A percentile compares a stretch with the other conserved stretches of the same genome.
Evolutionary conservation across 2,797 vertebrate species (phyloP).

Genomic region (Taenioides sp.): DNA sequence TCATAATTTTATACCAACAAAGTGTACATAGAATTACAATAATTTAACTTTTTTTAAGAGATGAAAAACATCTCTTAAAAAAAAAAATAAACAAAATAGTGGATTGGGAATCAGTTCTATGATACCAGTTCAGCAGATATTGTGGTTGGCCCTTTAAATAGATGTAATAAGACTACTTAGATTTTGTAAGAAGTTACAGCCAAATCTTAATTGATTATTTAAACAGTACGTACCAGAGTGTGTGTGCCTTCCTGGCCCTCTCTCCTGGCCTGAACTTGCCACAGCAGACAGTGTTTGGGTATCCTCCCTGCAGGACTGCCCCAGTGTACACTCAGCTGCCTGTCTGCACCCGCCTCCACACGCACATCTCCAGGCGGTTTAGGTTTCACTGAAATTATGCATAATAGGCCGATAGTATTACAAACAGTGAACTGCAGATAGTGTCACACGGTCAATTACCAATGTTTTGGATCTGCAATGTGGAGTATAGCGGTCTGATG

Average conservation of each 20-base stretch:
- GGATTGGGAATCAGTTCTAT: too few relatives aligned
- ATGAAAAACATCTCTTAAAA: not conserved
- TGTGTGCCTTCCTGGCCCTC: conserved; percentile 35
- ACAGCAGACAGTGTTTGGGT: conserved; percentile 69
- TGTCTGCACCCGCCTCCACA: conserved; percentile 33
- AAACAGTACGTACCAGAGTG: conserved; percentile 22
- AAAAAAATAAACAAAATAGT: too few relatives aligned
- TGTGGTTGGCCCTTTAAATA: too few relatives aligned
- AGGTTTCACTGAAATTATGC: conserved; percentile 66
- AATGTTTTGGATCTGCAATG: conserved; percentile 73
- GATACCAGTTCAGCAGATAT: too few relatives aligned
- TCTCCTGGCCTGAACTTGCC: conserved; percentile 62
- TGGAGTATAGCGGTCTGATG: conserved; percentile 52
- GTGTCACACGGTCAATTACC: conserved; percentile 42
- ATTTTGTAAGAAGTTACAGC: too few relatives aligned
- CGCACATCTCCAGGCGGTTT: conserved; percentile 28
- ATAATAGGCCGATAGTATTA: too few relatives aligned
- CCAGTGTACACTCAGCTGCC: conserved; percentile 59
- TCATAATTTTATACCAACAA: too few relatives aligned
- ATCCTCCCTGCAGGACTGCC: conserved; percentile 44
- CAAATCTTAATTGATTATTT: not conserved
- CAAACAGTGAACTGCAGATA: not conserved
- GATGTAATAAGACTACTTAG: too few relatives aligned
- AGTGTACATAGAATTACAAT: too few relatives aligned
- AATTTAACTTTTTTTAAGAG: not conserved